A percentile compares a stretch with the other conserved stretches of the same genome.
phyloP scores from a whole-genome alignment of 1,140 invertebrate genomes.

The Paralvinella palmiformis region DNA sequence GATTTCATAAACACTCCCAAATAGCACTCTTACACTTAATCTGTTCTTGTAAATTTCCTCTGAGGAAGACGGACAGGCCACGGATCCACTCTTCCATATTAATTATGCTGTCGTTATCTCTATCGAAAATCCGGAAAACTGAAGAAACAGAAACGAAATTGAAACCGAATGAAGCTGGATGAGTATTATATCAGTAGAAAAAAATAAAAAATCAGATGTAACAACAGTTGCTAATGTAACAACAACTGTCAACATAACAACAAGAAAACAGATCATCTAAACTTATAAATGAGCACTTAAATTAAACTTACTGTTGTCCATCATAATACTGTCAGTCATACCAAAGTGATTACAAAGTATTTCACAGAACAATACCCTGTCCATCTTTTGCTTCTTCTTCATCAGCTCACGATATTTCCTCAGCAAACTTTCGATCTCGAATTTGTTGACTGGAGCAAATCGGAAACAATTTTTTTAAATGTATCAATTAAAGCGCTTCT shows the following conservation, averaged over 20 bases:
- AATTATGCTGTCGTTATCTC: constrained; percentile 61
- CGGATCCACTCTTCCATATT: constrained; percentile 62
- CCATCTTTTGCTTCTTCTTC: constrained; percentile 55
- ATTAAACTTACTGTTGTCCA: constrained; percentile 70
- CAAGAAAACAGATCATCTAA: too few species aligned
- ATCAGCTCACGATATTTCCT: constrained; percentile 28
- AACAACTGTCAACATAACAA: too few species aligned
- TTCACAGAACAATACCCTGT: constrained; percentile 74
- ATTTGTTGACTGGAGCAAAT: constrained; percentile 12
- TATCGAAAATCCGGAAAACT: constrained; percentile 79
- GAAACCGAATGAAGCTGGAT: too few species aligned
- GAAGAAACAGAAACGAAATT: too few species aligned
- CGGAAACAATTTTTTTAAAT: too few species aligned
- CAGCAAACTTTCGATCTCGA: constrained; percentile 34
- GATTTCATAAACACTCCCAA: too few species aligned
- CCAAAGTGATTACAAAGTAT: constrained; percentile 78
- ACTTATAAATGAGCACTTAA: too few species aligned
- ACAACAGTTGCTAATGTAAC: too few species aligned
- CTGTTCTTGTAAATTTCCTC: constrained; percentile 64
- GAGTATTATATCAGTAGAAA: too few species aligned
- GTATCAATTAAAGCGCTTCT: too few species aligned
- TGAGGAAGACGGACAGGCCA: constrained; percentile 70
- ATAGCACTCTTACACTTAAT: constrained; percentile 68
- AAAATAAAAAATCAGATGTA: too few species aligned
- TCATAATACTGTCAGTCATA: constrained; percentile 79